phyloP scores from a whole-genome alignment of 2,888 invertebrate genomes.

The Drosophila siamana region DNA sequence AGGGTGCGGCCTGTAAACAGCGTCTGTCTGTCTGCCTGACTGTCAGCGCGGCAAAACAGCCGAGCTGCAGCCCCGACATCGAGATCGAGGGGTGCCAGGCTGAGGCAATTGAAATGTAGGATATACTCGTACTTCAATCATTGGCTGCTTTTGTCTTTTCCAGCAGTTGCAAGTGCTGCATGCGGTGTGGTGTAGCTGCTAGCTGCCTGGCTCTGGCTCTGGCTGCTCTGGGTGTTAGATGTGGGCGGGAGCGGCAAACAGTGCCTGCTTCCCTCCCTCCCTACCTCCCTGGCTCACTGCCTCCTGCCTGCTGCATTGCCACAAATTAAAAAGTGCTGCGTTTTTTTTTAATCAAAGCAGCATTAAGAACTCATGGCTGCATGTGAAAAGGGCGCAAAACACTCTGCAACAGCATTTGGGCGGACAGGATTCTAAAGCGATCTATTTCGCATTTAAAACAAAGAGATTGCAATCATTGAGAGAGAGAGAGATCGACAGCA shows the following conservation, averaged over 20 bases:
- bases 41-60: slow-evolving; percentile 23
- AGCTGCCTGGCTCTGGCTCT: too few species aligned
- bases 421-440: too few species aligned
- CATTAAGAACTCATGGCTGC: slow-evolving; percentile 62
- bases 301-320: slow-evolving; percentile 66
- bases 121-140: slow-evolving; percentile 68
- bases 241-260: too few species aligned
- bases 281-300: too few species aligned
- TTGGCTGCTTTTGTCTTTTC: slow-evolving; percentile 66
- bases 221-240: slow-evolving; percentile 41
- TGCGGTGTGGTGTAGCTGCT: not conserved
- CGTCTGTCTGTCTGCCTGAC: slow-evolving; percentile 57
- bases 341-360: slow-evolving; percentile 80
- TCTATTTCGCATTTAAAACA: too few species aligned
- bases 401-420: slow-evolving; percentile 31
- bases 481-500: too few species aligned
- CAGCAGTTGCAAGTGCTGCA: slow-evolving; percentile 19
- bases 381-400: slow-evolving; percentile 15
- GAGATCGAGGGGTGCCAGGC: slow-evolving; percentile 49
- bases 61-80: not conserved
- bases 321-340: slow-evolving; percentile 79
- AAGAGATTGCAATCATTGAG: too few species aligned
- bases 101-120: slow-evolving; percentile 79
- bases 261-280: too few species aligned
- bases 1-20: slow-evolving; percentile 45